A percentile compares a stretch with the other conserved stretches of the same genome.
These are phyloP conservation scores for Onthophagus sagittarius DNA, from an alignment of 2,888 invertebrate species.

Conservation along the genomic window DNA sequence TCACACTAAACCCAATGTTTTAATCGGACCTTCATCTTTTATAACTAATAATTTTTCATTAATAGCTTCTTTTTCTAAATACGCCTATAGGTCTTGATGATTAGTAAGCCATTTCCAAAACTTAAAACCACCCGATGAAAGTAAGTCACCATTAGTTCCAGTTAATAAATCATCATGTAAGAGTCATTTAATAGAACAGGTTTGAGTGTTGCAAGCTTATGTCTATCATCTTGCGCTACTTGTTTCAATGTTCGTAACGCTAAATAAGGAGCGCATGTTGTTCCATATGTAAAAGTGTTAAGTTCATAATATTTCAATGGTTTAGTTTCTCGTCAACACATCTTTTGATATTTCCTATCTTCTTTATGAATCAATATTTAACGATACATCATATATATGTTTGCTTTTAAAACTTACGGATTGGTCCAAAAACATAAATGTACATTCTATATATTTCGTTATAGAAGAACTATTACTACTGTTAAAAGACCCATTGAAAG, in stretches of 20 bases:
- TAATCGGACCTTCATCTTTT: not conserved
- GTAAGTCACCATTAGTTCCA: not conserved
- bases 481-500: too few species aligned
- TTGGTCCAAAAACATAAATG: too few species aligned
- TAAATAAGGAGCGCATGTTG: slow-evolving; percentile 18
- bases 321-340: too few species aligned
- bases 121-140: slow-evolving; percentile 11
- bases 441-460: too few species aligned
- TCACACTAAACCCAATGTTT: too few species aligned
- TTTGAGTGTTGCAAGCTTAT: not conserved
- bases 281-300: slow-evolving; percentile 21
- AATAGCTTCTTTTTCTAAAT: not conserved
- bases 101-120: slow-evolving; percentile 15
- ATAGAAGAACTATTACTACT: too few species aligned
- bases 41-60: not conserved
- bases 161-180: slow-evolving; percentile 19
- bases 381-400: too few species aligned
- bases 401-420: too few species aligned
- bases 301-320: slow-evolving; percentile 1
- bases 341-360: too few species aligned
- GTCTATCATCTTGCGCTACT: slow-evolving; percentile 1
- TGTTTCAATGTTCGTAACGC: slow-evolving; percentile 19
- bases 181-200: slow-evolving; percentile 8
- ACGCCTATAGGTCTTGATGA: not conserved
- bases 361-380: too few species aligned